A percentile compares a stretch with the other conserved stretches of the same genome.
Evolutionary conservation across 2,888 invertebrate genomes (phyloP).

Genomic region (Elgonia sp.): DNA sequence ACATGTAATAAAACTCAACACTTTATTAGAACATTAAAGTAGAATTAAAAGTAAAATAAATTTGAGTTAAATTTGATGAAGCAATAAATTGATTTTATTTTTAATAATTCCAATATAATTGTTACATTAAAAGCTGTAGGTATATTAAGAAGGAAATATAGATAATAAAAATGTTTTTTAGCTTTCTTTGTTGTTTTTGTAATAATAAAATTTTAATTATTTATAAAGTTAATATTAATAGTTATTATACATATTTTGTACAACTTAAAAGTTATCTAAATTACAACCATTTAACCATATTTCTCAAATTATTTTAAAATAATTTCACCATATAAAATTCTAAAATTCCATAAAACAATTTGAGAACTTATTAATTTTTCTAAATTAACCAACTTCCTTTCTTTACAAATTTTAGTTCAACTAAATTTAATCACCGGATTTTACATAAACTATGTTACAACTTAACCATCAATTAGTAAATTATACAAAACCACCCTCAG

Average conservation of each 20-base stretch:
- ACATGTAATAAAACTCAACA: not conserved
- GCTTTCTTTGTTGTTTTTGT: no score
- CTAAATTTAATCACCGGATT: not conserved
- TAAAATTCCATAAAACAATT: constrained; percentile 17
- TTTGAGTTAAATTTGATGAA: constrained; percentile 16
- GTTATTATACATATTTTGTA: constrained; percentile 1
- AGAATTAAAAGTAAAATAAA: not conserved
- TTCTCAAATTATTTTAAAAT: constrained; percentile 29
- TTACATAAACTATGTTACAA: constrained; percentile 30
- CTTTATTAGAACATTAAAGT: not conserved
- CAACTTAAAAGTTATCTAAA: constrained; percentile 1
- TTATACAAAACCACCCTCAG: constrained; percentile 10
- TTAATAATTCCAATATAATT: constrained; percentile 7
- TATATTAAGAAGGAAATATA: constrained; percentile 54
- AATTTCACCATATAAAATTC: not conserved
- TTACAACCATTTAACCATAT: constrained; percentile 6
- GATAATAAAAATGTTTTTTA: constrained; percentile 13
- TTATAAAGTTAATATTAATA: not conserved
- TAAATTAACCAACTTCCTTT: constrained; percentile 7
- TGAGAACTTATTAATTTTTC: constrained; percentile 7
- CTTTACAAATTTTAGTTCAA: constrained; percentile 11
- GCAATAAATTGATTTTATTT: constrained; percentile 28
- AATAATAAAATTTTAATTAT: not conserved
- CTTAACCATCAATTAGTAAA: constrained; percentile 35
- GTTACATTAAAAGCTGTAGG: constrained; percentile 45